Base-by-base conservation (phyloP, 2,888 invertebrate genomes). In the Patella caerulea region DNA sequence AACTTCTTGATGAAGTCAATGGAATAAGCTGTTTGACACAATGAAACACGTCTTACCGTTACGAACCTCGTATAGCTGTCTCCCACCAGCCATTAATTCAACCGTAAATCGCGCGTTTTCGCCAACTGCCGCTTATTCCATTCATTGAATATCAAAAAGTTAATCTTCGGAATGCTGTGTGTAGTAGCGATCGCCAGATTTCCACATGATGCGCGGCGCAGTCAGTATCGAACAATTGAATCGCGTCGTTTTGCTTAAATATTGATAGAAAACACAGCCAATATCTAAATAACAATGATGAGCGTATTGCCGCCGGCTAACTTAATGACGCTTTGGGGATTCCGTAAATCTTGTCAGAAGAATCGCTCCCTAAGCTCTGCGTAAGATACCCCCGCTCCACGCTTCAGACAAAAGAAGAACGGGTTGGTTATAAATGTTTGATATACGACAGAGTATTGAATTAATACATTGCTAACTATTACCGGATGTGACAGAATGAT, bases 301-400 rank as follows among this genome's bases (percentile, higher is more conserved):
- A 65, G 65, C 12, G 19, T 24, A 65, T 24, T 65, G 19, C 65
- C 65, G 11, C 19, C 19, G 19, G 65, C 19, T 24, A 19, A 65
- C 19, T 65, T 65, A 65, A 65, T 65, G 65, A 65, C 65, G 24
- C 65, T 19, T 65, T 4, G 24, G 65, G 65, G 65, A 65, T 65
- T 65, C 65, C 65, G 65, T 24, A 65, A 65, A 65, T 65, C 65
- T 65, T 65, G 65, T 65, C 65, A 65, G 65, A 19, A 65, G 65
- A 65, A 65, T 24, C 65, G 65, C 11, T 65, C 65, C 65, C 65
- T 65, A 12, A 24, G 24, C 65, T 45, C 45, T 9, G 9, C 45
- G 45, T 45, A 45, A 45, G 45, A 45, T 45, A 45, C 45, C 45
- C 45, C 45, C 45, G 45, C 7, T 45, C 24, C 65, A 19, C 65